A percentile compares a stretch with the other conserved stretches of the same genome.
phyloP scores from a whole-genome alignment of 2,113 vertebrate species.

The Zosterops borbonicus region DNA sequence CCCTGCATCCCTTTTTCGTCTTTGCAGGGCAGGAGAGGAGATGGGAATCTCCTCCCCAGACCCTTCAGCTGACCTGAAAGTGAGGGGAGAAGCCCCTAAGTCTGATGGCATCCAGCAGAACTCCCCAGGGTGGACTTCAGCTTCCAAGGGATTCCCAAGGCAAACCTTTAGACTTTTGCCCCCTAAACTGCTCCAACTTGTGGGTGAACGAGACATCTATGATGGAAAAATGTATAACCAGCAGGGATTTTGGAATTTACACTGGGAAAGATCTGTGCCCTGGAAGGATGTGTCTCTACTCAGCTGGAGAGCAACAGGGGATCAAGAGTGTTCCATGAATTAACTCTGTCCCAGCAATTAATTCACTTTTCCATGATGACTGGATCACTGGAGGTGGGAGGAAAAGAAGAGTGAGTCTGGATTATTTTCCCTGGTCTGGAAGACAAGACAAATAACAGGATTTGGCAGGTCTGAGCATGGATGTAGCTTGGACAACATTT shows the following conservation, averaged over 20 bases:
- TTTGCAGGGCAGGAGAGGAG: not conserved
- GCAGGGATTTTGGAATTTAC: not conserved
- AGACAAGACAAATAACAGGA: not conserved
- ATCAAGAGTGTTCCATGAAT: not conserved
- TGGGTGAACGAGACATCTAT: not conserved
- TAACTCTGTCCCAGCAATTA: not conserved
- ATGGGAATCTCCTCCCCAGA: not conserved
- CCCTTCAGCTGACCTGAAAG: not conserved
- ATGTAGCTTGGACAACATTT: not conserved
- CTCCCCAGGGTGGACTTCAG: not conserved
- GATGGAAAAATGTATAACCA: fast-evolving
- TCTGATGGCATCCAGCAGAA: not conserved
- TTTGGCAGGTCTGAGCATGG: not conserved
- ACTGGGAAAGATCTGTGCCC: not conserved
- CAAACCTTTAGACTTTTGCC: not conserved
- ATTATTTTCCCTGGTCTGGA: not conserved
- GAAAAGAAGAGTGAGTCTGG: not conserved
- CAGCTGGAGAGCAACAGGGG: not conserved
- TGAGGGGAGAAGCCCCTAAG: fast-evolving
- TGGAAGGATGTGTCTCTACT: not conserved
- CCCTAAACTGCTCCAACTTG: fast-evolving
- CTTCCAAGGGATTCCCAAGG: not conserved
- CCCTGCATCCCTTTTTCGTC: not conserved
- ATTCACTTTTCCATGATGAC: not conserved
- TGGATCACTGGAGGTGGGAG: not conserved